phyloP scores from a whole-genome alignment of 2,797 vertebrate species.

The Jordanella pulchra region DNA sequence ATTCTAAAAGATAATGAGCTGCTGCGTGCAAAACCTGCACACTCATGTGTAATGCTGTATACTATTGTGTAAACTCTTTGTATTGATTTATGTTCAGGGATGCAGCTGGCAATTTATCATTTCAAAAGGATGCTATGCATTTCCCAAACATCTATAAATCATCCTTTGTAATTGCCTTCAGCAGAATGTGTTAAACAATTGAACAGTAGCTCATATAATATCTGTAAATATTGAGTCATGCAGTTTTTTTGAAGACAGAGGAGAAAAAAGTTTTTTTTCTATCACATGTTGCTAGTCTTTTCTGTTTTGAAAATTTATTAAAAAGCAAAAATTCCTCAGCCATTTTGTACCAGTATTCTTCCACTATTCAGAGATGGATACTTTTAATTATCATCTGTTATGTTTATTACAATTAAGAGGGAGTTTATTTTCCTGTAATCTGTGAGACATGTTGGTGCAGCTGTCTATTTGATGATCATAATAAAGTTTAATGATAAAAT shows the following conservation, averaged over 20 bases:
- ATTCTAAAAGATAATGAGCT: constrained; percentile 4
- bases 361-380: background rate
- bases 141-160: constrained; percentile 65
- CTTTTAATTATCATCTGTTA: background rate
- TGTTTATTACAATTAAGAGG: background rate
- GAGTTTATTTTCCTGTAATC: background rate
- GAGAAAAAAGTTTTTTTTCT: constrained; percentile 3
- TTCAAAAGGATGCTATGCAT: constrained; percentile 32
- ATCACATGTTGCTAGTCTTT: constrained; percentile 13
- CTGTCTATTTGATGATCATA: background rate
- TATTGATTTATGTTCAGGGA: constrained; percentile 51
- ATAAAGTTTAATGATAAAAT: background rate
- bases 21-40: constrained; percentile 33
- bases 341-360: background rate
- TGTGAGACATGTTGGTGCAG: background rate
- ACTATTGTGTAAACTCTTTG: constrained; percentile 33
- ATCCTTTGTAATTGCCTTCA: constrained; percentile 44
- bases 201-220: constrained; percentile 34
- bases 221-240: constrained; percentile 38
- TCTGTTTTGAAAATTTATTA: constrained; percentile 1
- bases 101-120: constrained; percentile 60
- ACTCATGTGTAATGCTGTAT: constrained; percentile 28
- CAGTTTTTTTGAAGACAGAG: background rate
- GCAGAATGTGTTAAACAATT: constrained; percentile 27
- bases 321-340: background rate